Base-by-base conservation (phyloP, 1,140 invertebrate species). In the Caenorhabditis inopinata region DNA sequence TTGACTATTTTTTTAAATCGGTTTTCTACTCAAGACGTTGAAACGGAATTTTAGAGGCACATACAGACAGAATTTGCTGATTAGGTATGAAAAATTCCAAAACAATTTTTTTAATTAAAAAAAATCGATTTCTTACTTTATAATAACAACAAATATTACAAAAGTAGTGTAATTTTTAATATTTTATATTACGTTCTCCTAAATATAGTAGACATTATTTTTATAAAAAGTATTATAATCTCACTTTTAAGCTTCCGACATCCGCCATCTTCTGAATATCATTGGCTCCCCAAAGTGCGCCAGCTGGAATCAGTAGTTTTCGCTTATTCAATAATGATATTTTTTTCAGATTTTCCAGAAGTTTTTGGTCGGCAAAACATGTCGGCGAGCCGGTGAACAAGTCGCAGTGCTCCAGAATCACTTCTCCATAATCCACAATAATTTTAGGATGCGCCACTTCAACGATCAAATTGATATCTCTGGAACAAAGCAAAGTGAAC, bases 201-300 rank as follows among this genome's bases (percentile, higher is more conserved):
- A n/a, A n/a, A n/a, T n/a, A n/a, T n/a, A n/a, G n/a, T n/a, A 11
- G 51, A 58, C 18, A 38, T 46, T 21, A 16, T 48, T 47, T 78
- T 83, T 85, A n/a, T n/a, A n/a, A n/a, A n/a, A n/a, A n/a, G n/a
- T n/a, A n/a, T n/a, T n/a, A n/a, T n/a, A n/a, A n/a, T 42, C 38
- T 14, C 38, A 90, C 91, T 85, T 90, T 89, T 62, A 92, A 86
- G n/a, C 89, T 90, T 49, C 90, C 90, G 47, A 89, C 82, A 79
- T 92, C 90, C 18, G 92, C 91, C 92, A 92, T 92, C 85, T 91
- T 90, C 81, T 87, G 82, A n/a, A 92, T 91, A 84, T 92, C 92
- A 82, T 91, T 90, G 6, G 89, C 91, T 35, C 92, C 92, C 92
- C 92, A 93, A 68, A 92, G 90, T 16, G 92, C 92, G 42, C 92